Percentiles rank a stretch among this genome's conserved stretches.
These are phyloP conservation scores for Leptocoma aspasia DNA, from an alignment of 2,113 vertebrate species.

Conservation along the genomic window DNA sequence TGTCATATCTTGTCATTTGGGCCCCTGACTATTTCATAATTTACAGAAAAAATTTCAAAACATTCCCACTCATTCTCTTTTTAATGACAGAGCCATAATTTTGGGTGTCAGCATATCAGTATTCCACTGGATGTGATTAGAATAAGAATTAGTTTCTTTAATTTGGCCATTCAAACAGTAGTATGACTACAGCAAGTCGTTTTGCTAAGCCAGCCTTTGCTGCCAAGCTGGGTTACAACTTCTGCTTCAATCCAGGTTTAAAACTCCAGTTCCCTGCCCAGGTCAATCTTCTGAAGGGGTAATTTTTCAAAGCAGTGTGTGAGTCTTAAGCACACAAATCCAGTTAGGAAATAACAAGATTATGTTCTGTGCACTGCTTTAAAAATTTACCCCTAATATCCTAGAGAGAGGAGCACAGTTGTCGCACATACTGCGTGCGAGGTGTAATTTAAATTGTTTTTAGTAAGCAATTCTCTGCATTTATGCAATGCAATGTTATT, in stretches of 20 bases:
- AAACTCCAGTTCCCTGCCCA: background rate
- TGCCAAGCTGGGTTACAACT: constrained; percentile 32
- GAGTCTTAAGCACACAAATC: constrained; percentile 39
- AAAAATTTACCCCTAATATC: constrained; percentile 24
- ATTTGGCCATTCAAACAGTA: constrained; percentile 58
- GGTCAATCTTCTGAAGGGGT: constrained; percentile 51
- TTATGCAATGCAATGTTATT: background rate
- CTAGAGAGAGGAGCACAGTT: background rate
- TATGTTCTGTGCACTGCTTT: constrained; percentile 57
- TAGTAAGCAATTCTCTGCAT: constrained; percentile 15
- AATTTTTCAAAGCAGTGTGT: constrained; percentile 13
- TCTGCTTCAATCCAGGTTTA: constrained; percentile 22
- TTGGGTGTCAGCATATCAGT: constrained; percentile 76
- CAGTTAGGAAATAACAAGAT: constrained; percentile 39
- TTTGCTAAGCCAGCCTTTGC: constrained; percentile 20
- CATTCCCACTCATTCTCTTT: constrained; percentile 64
- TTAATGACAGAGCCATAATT: constrained; percentile 79
- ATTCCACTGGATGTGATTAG: constrained; percentile 67
- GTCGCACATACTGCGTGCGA: background rate
- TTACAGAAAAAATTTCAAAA: constrained; percentile 66
- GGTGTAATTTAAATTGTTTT: constrained; percentile 22
- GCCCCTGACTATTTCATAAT: constrained; percentile 32
- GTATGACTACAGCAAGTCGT: constrained; percentile 52
- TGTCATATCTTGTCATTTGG: constrained; percentile 43
- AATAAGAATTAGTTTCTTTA: constrained; percentile 70